phyloP scores from a whole-genome alignment of 2,113 vertebrate species.

The Cettia cetti region DNA sequence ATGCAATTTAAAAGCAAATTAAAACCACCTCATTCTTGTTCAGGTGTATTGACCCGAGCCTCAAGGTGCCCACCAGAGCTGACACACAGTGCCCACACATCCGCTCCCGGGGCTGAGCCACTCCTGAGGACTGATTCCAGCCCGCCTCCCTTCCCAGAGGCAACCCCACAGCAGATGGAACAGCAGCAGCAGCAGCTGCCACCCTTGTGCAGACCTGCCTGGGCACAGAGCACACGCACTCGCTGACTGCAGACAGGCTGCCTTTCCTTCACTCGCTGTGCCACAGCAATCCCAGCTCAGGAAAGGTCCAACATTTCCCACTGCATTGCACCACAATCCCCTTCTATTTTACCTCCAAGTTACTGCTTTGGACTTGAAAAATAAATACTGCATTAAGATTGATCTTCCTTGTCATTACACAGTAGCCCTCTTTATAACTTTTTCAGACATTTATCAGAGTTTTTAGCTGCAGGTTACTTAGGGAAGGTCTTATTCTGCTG shows the following conservation, averaged over 20 bases:
- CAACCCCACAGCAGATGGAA: background rate
- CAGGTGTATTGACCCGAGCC: background rate
- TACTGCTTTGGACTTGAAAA: background rate
- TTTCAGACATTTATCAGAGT: background rate
- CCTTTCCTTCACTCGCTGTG: background rate
- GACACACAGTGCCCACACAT: background rate
- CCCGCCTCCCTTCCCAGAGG: background rate
- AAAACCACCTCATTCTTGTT: background rate
- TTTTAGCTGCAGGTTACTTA: background rate
- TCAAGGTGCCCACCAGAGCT: background rate
- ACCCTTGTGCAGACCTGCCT: background rate
- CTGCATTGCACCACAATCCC: background rate
- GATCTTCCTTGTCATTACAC: background rate
- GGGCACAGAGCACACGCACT: background rate
- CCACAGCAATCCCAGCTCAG: background rate
- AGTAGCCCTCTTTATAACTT: background rate
- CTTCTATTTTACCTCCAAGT: background rate
- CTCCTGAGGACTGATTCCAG: background rate
- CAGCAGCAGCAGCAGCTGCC: background rate
- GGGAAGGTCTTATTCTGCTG: background rate
- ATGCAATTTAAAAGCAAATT: background rate
- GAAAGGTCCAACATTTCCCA: background rate
- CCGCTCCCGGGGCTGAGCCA: fast-evolving
- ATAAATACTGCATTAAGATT: background rate
- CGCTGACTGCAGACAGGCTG: background rate